Conservation (phyloP, 2,888 invertebrate genomes). For the Balanococcus diminutus region DNA sequence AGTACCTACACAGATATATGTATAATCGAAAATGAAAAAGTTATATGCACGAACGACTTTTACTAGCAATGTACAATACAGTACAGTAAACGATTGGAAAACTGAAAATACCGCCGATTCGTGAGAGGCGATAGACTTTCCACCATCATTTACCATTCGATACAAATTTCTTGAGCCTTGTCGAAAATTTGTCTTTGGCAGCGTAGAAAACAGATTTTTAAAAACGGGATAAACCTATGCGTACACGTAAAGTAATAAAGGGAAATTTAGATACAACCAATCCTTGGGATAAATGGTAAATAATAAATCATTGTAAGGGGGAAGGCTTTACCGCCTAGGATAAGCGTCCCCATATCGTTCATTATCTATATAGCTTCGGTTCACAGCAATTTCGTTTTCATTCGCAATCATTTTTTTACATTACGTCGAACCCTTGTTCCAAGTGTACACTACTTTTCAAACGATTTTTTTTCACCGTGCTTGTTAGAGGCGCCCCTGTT, state of each 20-base stretch:
- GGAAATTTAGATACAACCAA: constrained; percentile 3
- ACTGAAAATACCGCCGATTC: background rate
- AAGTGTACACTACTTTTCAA: background rate
- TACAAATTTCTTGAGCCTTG: constrained; percentile 14
- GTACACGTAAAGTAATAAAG: constrained; percentile 9
- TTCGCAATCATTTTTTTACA: constrained; percentile 6
- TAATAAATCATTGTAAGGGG: constrained; percentile 26
- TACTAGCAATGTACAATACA: no score
- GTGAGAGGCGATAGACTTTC: constrained; percentile 16
- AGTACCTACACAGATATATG: no score
- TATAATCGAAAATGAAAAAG: background rate
- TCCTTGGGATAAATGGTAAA: background rate
- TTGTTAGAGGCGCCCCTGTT: background rate
- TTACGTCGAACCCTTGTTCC: constrained; percentile 21
- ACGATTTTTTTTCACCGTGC: background rate
- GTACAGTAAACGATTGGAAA: background rate
- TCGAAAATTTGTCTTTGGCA: constrained; percentile 23
- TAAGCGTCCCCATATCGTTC: constrained; percentile 33
- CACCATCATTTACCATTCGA: background rate
- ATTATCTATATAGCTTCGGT: background rate
- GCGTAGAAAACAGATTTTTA: background rate
- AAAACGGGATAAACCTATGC: constrained; percentile 1
- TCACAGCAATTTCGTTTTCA: background rate
- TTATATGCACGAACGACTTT: background rate
- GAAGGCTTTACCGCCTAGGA: background rate